Percentiles rank a stretch among this genome's conserved stretches.
Conservation (phyloP, 30 jellyfish, hydroid and myxozoan species). For the Pelagia noctiluca region DNA sequence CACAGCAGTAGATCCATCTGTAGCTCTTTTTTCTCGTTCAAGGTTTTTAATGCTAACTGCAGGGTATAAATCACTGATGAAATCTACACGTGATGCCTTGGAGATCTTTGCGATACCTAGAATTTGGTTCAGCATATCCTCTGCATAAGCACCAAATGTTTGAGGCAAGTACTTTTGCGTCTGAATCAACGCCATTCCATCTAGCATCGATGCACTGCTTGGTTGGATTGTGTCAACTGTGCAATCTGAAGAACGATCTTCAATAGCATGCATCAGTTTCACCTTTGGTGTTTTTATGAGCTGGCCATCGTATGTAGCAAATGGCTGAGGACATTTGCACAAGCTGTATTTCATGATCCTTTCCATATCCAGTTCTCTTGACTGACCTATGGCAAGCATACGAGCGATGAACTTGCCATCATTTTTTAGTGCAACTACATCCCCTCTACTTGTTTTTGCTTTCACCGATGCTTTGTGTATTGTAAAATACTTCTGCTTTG, state of each 20-base stretch:
- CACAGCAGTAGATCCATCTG: neutral
- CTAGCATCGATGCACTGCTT: neutral
- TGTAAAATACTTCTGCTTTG: neutral
- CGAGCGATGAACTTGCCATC: neutral
- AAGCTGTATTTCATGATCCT: neutral
- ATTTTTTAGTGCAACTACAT: neutral
- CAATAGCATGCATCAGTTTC: neutral
- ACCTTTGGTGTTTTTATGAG: neutral
- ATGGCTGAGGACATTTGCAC: neutral
- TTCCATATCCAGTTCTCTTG: neutral
- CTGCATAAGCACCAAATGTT: slow-evolving; percentile 2
- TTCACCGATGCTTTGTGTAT: neutral
- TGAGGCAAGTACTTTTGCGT: neutral
- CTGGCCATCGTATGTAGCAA: neutral
- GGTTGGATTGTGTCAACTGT: neutral
- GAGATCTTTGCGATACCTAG: neutral
- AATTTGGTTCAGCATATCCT: neutral
- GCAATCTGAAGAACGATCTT: neutral
- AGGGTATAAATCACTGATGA: neutral
- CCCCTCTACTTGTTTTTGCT: neutral
- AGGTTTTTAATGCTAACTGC: neutral
- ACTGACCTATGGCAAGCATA: neutral
- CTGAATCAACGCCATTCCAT: slow-evolving; percentile 6
- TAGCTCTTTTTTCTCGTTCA: neutral
- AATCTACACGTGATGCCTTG: neutral